Evolutionary conservation across 1,140 invertebrate species (phyloP), one percentile per base, ranked within the genome.

Genomic region (Pentalonia nigronervosa): DNA sequence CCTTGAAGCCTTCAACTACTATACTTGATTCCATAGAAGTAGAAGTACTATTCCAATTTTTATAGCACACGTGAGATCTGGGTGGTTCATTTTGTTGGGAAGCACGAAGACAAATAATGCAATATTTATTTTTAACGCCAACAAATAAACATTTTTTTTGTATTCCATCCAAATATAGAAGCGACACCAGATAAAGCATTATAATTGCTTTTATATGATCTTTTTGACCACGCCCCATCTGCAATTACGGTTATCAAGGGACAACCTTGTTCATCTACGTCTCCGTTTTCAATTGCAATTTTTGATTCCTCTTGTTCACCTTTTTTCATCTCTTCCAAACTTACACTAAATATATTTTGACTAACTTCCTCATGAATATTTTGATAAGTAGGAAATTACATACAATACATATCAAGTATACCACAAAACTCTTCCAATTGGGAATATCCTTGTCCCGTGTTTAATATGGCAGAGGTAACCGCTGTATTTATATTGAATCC

Each of bases 1-100:
- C 11, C 91, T 94, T 94, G 94, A 95, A 95, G 56, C 95, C 95
- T 95, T 95, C 94, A 48, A 84, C 90, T 48, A 93, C 86, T 36
- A 86, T 86, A 48, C 14, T 81, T 17, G 91, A 53, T 56, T 93
- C 91, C 67, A 93, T 93, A 53, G 91, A 34, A 41, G 91, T 53
- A 53, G 67, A 83, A 4, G 91, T 60, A 53, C 45, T 34, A 45
- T 81, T 23, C 76, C 91, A 93, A 50, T 93, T 93, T 36, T 93
- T 93, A 83, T 93, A 93, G 30, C 91, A 93, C 23, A 45, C 23
- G 25, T 83, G 91, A 67, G 93, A 60, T 45, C 90, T 30, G 30
- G 53, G 4, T 47, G 47, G 9, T 87, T 67, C 92, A 93, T 91
- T 93, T 93, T 23, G 93, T 91, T 86, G 48, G 7, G 60, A 34